Percentiles rank a stretch among this genome's conserved stretches.
These are phyloP conservation scores for Calliopum simillimum DNA, from an alignment of 2,888 invertebrate genomes.

Conservation along the genomic window DNA sequence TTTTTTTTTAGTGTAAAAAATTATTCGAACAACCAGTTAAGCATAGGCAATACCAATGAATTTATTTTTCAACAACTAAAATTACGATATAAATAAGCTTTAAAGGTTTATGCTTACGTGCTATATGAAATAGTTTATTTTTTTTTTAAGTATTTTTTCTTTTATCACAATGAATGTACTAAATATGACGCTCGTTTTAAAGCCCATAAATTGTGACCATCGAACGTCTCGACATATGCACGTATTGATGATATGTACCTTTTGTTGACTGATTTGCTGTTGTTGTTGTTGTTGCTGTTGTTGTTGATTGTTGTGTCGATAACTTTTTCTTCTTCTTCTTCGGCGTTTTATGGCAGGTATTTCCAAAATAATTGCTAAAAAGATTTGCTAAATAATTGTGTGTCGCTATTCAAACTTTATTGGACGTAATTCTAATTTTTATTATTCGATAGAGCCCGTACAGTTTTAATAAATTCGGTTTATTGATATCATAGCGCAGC, in stretches of 20 bases:
- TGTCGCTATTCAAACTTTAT: constrained; percentile 63
- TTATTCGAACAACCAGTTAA: too few species aligned
- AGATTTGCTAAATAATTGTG: constrained; percentile 62
- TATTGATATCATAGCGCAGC: constrained; percentile 42
- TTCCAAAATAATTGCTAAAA: constrained; percentile 51
- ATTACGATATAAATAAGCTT: neutral
- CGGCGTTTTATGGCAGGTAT: constrained; percentile 29
- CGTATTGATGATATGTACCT: too few species aligned
- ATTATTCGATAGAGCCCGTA: constrained; percentile 55
- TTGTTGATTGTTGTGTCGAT: neutral
- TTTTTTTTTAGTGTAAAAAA: too few species aligned
- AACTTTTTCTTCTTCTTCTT: neutral
- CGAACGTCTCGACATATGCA: too few species aligned
- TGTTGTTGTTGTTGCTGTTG: neutral
- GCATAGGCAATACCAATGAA: constrained; percentile 21
- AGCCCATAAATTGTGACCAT: too few species aligned
- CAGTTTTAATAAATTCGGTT: constrained; percentile 36
- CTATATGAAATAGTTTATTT: too few species aligned
- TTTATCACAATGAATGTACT: too few species aligned
- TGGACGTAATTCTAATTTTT: constrained; percentile 63
- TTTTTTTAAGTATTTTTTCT: too few species aligned
- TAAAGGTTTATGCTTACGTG: neutral
- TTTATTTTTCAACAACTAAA: constrained; percentile 29
- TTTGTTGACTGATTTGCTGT: neutral
- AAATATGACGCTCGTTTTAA: too few species aligned